Evolutionary conservation across 2,888 invertebrate genomes (phyloP).

Genomic region (Cheilosia urbana): DNA sequence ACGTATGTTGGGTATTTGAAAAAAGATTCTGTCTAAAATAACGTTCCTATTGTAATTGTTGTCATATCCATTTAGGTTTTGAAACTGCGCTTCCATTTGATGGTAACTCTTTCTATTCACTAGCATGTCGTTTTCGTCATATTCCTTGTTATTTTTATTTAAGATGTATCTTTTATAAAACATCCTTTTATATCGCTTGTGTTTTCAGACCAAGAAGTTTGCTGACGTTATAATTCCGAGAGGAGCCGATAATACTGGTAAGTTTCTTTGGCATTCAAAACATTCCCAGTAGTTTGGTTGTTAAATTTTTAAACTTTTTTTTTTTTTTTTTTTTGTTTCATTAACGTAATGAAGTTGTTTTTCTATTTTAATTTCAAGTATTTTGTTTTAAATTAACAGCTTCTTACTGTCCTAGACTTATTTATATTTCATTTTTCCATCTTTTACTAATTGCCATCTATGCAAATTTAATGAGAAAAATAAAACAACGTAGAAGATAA

Average conservation of each 20-base stretch:
- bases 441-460: conserved; percentile 51
- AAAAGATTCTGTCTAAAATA: not conserved
- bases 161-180: too few relatives aligned
- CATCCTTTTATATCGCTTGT: not conserved
- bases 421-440: conserved; percentile 59
- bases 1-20: too few relatives aligned
- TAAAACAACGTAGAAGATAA: conserved; percentile 33
- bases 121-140: too few relatives aligned
- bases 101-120: too few relatives aligned
- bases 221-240: conserved; percentile 99
- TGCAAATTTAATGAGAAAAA: conserved; percentile 22
- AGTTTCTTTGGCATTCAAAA: conserved; percentile 80
- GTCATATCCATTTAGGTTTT: too few relatives aligned
- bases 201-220: conserved; percentile 97
- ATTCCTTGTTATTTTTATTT: not conserved
- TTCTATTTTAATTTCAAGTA: conserved; percentile 23
- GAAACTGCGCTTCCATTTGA: too few relatives aligned
- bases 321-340: conserved; percentile 33
- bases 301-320: conserved; percentile 39
- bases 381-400: conserved; percentile 57
- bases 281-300: conserved; percentile 77
- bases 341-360: conserved; percentile 33
- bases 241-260: conserved; percentile 98
- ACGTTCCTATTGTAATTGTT: not conserved
- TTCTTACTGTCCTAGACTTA: conserved; percentile 52